These are phyloP conservation scores for Desmophyllum pertusum DNA, from an alignment of 92 coral and sea anemone genomes.

Conservation along the genomic window DNA sequence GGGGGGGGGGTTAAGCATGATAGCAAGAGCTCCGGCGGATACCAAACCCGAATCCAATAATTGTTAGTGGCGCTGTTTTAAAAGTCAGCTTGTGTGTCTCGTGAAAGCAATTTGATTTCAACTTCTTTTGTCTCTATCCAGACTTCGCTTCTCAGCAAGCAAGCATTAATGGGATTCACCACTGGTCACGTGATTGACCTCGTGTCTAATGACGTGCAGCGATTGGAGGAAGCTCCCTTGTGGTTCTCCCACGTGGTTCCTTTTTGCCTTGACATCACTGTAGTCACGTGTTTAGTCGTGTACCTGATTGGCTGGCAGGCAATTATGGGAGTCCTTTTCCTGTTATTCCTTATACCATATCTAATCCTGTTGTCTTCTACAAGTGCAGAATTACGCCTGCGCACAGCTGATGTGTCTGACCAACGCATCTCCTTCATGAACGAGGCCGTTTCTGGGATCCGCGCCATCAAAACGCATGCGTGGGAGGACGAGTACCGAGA, in stretches of 20 bases:
- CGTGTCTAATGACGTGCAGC: conserved; percentile 1
- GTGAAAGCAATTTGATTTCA: too few relatives aligned
- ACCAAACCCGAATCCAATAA: too few relatives aligned
- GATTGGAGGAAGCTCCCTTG: neutral
- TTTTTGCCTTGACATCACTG: neutral
- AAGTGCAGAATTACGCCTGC: neutral
- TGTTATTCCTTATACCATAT: neutral
- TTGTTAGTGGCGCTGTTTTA: too few relatives aligned
- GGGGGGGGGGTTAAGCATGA: too few relatives aligned
- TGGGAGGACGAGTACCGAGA: neutral
- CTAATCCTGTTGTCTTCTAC: neutral
- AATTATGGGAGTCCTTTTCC: neutral
- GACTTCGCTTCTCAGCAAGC: neutral
- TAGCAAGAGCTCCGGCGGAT: too few relatives aligned
- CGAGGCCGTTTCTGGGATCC: conserved; percentile 3
- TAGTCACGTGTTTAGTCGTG: neutral
- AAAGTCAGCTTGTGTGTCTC: too few relatives aligned
- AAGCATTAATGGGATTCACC: neutral
- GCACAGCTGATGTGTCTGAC: neutral
- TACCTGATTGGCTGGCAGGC: conserved; percentile 11
- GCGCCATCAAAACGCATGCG: conserved; percentile 11
- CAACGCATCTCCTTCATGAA: neutral
- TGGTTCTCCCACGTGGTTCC: neutral
- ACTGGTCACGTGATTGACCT: conserved; percentile 1
- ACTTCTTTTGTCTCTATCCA: too few relatives aligned